Conservation (phyloP, 1,140 invertebrate species). For the Sinella curviseta region DNA sequence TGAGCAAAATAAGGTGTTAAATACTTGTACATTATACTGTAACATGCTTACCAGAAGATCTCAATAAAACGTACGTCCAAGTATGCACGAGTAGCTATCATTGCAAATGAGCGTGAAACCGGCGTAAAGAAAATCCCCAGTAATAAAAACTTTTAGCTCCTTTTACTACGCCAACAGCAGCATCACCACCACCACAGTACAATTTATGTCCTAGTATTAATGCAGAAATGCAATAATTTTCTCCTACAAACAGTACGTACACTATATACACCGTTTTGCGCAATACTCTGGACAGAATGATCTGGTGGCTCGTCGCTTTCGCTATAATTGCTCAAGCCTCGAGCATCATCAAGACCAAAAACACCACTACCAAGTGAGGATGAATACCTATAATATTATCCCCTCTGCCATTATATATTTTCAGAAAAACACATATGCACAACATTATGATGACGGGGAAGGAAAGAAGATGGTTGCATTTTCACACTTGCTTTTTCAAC, state of each 20-base stretch:
- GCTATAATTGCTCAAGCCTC: neutral
- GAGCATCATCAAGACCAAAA: too few relatives aligned
- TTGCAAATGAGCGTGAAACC: too few relatives aligned
- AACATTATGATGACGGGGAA: neutral
- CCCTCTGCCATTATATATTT: neutral
- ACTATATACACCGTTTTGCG: neutral
- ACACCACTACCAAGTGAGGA: too few relatives aligned
- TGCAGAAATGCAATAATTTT: constrained; percentile 9
- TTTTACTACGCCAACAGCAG: neutral
- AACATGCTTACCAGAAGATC: neutral
- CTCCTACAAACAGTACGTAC: neutral
- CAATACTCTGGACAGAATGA: neutral
- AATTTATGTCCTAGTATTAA: constrained; percentile 11
- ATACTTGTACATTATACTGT: neutral
- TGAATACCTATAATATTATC: too few relatives aligned
- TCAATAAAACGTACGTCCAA: too few relatives aligned
- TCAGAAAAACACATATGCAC: neutral
- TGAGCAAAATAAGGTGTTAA: neutral
- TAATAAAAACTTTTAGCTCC: neutral
- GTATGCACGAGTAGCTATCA: too few relatives aligned
- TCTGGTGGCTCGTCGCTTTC: neutral
- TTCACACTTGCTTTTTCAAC: neutral
- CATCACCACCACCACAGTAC: neutral
- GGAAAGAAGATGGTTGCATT: neutral
- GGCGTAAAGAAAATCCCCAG: too few relatives aligned